phyloP scores from a whole-genome alignment of 2,113 vertebrate species.

The Salvator merianae region DNA sequence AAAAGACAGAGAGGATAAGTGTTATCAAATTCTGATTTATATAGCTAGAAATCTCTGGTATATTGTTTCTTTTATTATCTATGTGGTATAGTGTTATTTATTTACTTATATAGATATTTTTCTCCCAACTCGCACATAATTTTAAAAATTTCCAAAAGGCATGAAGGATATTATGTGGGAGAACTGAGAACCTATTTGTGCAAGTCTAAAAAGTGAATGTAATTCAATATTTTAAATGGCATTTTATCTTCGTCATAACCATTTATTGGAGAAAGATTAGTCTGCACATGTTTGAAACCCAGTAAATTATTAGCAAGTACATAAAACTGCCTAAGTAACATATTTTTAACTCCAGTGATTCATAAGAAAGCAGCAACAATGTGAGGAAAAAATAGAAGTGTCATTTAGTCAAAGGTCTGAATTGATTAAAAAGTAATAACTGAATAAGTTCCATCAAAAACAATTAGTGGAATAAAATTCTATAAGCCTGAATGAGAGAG shows the following conservation, averaged over 20 bases:
- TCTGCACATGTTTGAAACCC: background rate
- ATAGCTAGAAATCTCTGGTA: too few species aligned
- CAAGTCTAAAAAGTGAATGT: background rate
- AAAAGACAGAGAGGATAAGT: too few species aligned
- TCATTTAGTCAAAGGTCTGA: constrained; percentile 16
- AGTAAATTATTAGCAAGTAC: background rate
- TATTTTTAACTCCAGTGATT: constrained; percentile 17
- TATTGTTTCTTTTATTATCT: too few species aligned
- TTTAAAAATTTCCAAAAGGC: too few species aligned
- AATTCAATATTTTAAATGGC: background rate
- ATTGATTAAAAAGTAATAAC: constrained; percentile 40
- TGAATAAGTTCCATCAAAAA: constrained; percentile 61
- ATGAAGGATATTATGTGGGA: too few species aligned
- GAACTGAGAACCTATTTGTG: background rate
- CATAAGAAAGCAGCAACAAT: constrained; percentile 2
- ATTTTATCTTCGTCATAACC: background rate
- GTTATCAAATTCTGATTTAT: too few species aligned
- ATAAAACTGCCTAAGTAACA: background rate
- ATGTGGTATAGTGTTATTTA: too few species aligned
- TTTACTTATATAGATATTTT: too few species aligned
- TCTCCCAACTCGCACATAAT: background rate
- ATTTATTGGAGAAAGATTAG: background rate
- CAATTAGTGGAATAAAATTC: constrained; percentile 62
- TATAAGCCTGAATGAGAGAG: constrained; percentile 56
- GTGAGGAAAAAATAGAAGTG: constrained; percentile 36